Evolutionary conservation across 2,888 invertebrate genomes (phyloP), one percentile per base, ranked within the genome.

Genomic region (Caenorhabditis panamensis): DNA sequence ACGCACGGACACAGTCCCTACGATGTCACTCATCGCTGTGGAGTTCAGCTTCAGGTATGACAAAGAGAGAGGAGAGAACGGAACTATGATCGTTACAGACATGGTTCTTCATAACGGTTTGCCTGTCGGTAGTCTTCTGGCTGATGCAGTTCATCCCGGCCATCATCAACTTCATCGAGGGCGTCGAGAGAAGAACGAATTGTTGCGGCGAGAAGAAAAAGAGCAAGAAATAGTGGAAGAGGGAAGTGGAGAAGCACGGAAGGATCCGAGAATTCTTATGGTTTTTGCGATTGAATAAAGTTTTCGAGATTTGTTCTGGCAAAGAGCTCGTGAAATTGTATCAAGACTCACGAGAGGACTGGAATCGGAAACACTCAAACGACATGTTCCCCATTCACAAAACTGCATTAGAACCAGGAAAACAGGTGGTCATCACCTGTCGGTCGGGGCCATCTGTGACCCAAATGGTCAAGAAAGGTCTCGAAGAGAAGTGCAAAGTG

Each of bases 81-180:
- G n/a, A n/a, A n/a, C n/a, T n/a, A 31, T 31, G 31, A 31, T 31
- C 22, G 24, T 73, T 73, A n/a, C 56, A 73, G 73, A 20, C 31
- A 8, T 64, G 54, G 67, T 76, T 56, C 59, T 1, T 8, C 20
- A 11, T 59, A 8, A 24, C 47, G 2, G 18, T 49, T n/a, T 18
- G 22, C 13, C 11, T 51, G 51, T 2, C 24, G 18, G 5, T 24
- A 1, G 8, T 58, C 8, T 59, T 75, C 44, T 66, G 64, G 64
- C 24, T 75, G 6, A 1, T 53, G 3, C 37, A 37, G 18, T 36
- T 67, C 44, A 22, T 67, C 24, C 66, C 67, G 44, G 36, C 47
- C 37, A 13, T 76, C 26, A 37, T 36, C 28, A 76, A 68, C 37
- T 67, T 67, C 22, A 68, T 76, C 18, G 76, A 76, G 18, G 76